Evolutionary conservation across 2,113 vertebrate genomes (phyloP).

Genomic region (Mixornis gularis): DNA sequence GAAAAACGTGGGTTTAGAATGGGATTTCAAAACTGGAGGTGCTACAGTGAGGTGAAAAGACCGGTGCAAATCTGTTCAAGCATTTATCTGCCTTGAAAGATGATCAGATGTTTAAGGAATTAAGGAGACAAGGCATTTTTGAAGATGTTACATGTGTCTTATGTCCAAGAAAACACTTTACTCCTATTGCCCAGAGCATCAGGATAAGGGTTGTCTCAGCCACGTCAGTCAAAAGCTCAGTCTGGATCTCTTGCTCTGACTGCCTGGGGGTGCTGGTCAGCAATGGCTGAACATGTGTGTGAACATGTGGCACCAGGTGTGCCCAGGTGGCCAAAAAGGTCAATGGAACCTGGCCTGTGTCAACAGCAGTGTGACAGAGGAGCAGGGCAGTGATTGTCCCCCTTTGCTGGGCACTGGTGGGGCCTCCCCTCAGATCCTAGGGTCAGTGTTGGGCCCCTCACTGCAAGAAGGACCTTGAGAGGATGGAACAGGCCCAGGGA

Average conservation of each 20-base stretch:
- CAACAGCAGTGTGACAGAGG: background rate
- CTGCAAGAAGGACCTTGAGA: background rate
- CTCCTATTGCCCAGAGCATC: accelerated
- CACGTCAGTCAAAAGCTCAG: background rate
- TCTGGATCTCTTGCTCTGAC: background rate
- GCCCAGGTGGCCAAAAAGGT: background rate
- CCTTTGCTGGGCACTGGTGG: background rate
- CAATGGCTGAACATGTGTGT: background rate
- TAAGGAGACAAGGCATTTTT: background rate
- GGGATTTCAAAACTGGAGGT: background rate
- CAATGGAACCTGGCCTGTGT: background rate
- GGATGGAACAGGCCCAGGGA: background rate
- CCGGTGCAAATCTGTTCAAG: background rate
- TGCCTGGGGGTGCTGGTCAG: background rate
- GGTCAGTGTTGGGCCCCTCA: background rate
- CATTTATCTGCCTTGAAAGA: background rate
- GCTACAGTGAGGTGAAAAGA: background rate
- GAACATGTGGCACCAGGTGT: too few relatives aligned
- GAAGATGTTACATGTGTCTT: background rate
- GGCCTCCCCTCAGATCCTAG: background rate
- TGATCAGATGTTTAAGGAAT: background rate
- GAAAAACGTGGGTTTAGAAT: background rate
- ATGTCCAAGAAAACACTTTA: background rate
- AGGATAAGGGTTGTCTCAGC: background rate
- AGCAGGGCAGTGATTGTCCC: background rate